Conservation (phyloP, 1,140 invertebrate genomes). For the Drosophila ogumai region DNA sequence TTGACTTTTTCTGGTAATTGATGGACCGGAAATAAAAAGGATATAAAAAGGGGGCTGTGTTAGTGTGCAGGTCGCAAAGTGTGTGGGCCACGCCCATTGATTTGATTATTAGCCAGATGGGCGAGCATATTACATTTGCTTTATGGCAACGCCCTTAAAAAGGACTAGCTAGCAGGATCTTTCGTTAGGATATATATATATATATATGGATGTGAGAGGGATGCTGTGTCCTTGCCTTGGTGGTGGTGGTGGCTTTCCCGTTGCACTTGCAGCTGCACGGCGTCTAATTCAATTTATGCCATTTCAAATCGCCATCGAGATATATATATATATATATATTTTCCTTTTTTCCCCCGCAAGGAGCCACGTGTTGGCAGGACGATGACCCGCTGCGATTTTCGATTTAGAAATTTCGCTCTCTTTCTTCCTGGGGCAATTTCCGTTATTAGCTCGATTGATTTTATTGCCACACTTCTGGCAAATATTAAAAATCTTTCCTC, state of each 20-base stretch:
- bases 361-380: conserved; percentile 43
- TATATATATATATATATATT: not conserved
- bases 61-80: conserved; percentile 24
- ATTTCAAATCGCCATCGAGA: conserved; percentile 65
- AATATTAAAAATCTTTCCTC: conserved; percentile 44
- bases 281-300: conserved; percentile 78
- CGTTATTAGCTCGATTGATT: conserved; percentile 80
- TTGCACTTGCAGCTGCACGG: conserved; percentile 70
- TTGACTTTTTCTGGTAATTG: conserved; percentile 21
- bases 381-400: conserved; percentile 56
- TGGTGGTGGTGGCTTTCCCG: conserved; percentile 35
- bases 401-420: conserved; percentile 29
- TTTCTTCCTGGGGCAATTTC: conserved; percentile 62
- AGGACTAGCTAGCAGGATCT: not conserved
- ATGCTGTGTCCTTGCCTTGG: conserved; percentile 14
- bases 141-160: conserved; percentile 28
- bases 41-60: conserved; percentile 3
- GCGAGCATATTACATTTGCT: conserved; percentile 49
- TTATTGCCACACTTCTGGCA: conserved; percentile 62
- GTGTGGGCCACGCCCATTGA: conserved; percentile 43
- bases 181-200: not conserved
- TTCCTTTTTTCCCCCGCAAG: not conserved
- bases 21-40: conserved; percentile 41
- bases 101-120: conserved; percentile 56
- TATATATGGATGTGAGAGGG: conserved; percentile 1